These are phyloP conservation scores for Cosmopolites sordidus DNA, from an alignment of 2,888 invertebrate genomes.

Conservation along the genomic window DNA sequence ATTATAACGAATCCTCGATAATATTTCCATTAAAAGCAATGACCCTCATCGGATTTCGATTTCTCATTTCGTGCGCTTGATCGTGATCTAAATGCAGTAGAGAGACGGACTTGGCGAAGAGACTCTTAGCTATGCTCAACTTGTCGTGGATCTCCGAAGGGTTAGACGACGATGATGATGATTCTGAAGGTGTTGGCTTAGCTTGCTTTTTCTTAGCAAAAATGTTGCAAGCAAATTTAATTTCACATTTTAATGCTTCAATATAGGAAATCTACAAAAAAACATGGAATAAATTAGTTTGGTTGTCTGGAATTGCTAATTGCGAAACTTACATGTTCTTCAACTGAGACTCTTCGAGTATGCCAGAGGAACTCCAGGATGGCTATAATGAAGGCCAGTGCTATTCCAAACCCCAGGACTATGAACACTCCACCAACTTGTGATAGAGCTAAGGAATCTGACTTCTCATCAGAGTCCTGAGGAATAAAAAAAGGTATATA, in stretches of 20 bases:
- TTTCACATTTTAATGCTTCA: constrained; percentile 66
- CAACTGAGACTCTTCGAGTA: constrained; percentile 69
- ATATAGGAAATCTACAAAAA: constrained; percentile 59
- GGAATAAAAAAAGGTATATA: not conserved
- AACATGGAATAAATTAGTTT: not conserved
- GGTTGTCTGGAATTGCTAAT: not conserved
- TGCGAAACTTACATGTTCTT: constrained; percentile 63
- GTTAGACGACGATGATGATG: constrained; percentile 28
- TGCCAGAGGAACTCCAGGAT: constrained; percentile 82
- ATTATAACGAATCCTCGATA: no score
- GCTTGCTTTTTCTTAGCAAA: constrained; percentile 69
- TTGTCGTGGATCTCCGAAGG: constrained; percentile 40
- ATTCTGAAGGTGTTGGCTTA: constrained; percentile 33
- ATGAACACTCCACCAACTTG: constrained; percentile 91
- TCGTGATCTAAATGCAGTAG: constrained; percentile 36
- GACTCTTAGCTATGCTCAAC: constrained; percentile 31
- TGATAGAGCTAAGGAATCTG: constrained; percentile 60
- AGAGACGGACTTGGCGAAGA: constrained; percentile 33
- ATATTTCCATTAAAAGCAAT: not conserved
- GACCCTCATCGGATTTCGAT: not conserved
- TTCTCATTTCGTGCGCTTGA: not conserved
- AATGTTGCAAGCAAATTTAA: constrained; percentile 66
- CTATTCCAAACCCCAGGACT: constrained; percentile 70
- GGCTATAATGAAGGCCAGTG: constrained; percentile 68
- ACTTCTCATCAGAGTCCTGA: constrained; percentile 14